phyloP scores from a whole-genome alignment of 1,140 invertebrate genomes.

The Drosophila bipectinata region DNA sequence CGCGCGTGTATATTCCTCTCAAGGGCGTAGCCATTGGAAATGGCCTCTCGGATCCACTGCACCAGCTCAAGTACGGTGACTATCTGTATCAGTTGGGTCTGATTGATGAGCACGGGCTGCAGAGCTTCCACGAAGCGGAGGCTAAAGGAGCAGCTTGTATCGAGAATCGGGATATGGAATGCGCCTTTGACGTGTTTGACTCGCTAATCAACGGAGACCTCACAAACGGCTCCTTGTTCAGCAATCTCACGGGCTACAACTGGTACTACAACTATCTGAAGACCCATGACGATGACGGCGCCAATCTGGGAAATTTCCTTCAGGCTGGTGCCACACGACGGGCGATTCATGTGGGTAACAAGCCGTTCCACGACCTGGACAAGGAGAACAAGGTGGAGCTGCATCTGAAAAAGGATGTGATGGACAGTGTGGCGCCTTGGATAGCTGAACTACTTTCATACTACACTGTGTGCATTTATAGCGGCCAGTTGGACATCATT shows the following conservation, averaged over 20 bases:
- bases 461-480: slow-evolving; percentile 91
- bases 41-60: slow-evolving; percentile 91
- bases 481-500: slow-evolving; percentile 94
- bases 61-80: slow-evolving; percentile 91
- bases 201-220: slow-evolving; percentile 89
- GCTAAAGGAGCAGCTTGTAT: slow-evolving; percentile 86
- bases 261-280: slow-evolving; percentile 93
- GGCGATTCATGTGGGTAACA: slow-evolving; percentile 93
- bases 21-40: slow-evolving; percentile 93
- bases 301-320: slow-evolving; percentile 85
- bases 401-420: slow-evolving; percentile 90
- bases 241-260: slow-evolving; percentile 91
- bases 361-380: slow-evolving; percentile 87
- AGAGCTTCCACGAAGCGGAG: slow-evolving; percentile 87
- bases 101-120: slow-evolving; percentile 88
- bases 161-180: slow-evolving; percentile 86
- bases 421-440: slow-evolving; percentile 92
- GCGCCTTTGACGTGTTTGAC: slow-evolving; percentile 90
- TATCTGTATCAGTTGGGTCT: slow-evolving; percentile 93
- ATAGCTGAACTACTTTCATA: slow-evolving; percentile 88
- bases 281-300: slow-evolving; percentile 82
- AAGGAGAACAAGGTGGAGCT: slow-evolving; percentile 86
- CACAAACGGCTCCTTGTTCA: slow-evolving; percentile 87
- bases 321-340: slow-evolving; percentile 87
- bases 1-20: slow-evolving; percentile 85